Evolutionary conservation across 2,113 vertebrate species (phyloP), one percentile per base, ranked within the genome.

Genomic region (Chelonoidis abingdonii): DNA sequence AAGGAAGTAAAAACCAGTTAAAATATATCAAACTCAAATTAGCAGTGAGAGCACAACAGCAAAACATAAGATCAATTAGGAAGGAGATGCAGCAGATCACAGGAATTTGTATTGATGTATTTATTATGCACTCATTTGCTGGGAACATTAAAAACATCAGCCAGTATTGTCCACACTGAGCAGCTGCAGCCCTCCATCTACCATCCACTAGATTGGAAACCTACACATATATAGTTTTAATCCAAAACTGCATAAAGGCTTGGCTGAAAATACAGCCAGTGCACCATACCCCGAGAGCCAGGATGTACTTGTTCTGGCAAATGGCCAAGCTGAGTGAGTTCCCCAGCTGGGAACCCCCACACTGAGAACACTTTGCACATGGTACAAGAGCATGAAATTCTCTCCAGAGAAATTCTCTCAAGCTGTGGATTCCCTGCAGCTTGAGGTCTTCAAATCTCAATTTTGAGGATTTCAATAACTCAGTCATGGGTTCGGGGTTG

Each of bases 31-130:
- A 86, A 38, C 22, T 65, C 52, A 62, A 25, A 49, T 27, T 27
- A 47, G 50, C 49, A 57, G 65, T 1, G 1, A 78, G 49, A 53
- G n/a, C n/a, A 62, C 2, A 41, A 79, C 5, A 12, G n/a, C 76
- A 27, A 0, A 44, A 80, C 75, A 25, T 47, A 14, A 24, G 22
- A 27, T 78, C 75, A 44, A 16, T 44, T 52, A 35, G 83, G 86
- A 47, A 1, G 31, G 24, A 29, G 24, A 1, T 27, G 0, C 0
- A 29, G 65, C 50, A 52, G 41, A 41, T 17, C 5, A 3, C 49
- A 14, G 29, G 38, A 87, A 29, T 24, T 3, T 44, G 10, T 16
- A 25, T 2, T 80, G 13, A 24, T 1, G 12, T 27, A 8, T 27
- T 47, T 54, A n/a, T 76, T 24, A 27, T 47, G 24, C 44, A 41